phyloP scores from a whole-genome alignment of 1,140 invertebrate species.

The Fopius arisanus region DNA sequence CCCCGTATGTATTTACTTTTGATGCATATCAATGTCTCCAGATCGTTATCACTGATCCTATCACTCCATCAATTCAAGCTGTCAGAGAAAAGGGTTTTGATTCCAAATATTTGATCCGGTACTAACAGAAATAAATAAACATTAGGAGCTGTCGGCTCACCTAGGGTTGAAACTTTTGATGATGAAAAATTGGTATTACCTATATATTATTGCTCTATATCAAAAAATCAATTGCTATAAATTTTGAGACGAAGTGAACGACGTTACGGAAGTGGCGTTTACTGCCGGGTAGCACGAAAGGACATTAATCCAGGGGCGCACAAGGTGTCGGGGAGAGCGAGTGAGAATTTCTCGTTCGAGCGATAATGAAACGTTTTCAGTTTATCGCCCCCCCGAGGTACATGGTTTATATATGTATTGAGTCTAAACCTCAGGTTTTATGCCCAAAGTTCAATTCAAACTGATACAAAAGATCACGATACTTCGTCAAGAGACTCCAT shows the following conservation, averaged over 20 bases:
- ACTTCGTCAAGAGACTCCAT: neutral
- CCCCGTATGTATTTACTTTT: slow-evolving; percentile 20
- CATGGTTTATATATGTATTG: neutral
- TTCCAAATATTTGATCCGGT: neutral
- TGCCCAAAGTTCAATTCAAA: slow-evolving; percentile 46
- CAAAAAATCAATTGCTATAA: slow-evolving; percentile 54
- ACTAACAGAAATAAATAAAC: neutral
- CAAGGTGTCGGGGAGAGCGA: neutral
- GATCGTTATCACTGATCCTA: slow-evolving; percentile 32
- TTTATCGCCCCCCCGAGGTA: slow-evolving; percentile 43
- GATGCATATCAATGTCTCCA: slow-evolving; percentile 41
- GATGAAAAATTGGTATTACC: slow-evolving; percentile 32
- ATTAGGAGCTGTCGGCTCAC: neutral
- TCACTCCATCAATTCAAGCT: neutral
- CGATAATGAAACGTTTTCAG: slow-evolving; percentile 47
- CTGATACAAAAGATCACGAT: slow-evolving; percentile 46
- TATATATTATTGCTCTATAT: slow-evolving; percentile 37
- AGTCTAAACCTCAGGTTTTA: slow-evolving; percentile 18
- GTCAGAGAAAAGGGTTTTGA: neutral
- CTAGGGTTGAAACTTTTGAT: neutral
- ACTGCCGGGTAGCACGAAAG: slow-evolving; percentile 45
- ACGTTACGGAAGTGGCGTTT: slow-evolving; percentile 38
- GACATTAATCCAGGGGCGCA: slow-evolving; percentile 44
- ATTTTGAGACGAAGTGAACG: slow-evolving; percentile 36
- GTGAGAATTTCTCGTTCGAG: slow-evolving; percentile 34